Conservation (phyloP, 1,140 invertebrate species). For the Cryptotermes secundus region DNA sequence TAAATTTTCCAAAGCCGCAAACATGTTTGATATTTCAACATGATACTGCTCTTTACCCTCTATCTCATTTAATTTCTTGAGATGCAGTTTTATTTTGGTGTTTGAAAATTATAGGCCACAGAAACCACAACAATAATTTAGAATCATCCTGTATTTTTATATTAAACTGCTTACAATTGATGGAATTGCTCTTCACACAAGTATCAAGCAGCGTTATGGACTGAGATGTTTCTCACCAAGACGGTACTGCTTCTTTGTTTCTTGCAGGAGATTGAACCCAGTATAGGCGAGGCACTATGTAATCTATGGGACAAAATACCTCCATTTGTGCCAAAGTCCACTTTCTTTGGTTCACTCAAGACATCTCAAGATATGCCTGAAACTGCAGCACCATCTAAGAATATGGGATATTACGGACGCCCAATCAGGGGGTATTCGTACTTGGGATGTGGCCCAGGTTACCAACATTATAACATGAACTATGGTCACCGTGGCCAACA, state of each 20-base stretch:
- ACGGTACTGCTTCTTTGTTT: background rate
- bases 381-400: background rate
- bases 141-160: too few relatives aligned
- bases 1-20: too few relatives aligned
- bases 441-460: conserved; percentile 22
- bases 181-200: too few relatives aligned
- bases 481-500: background rate
- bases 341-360: conserved; percentile 23
- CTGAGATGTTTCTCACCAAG: too few relatives aligned
- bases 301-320: conserved; percentile 48
- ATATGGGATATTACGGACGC: conserved; percentile 23
- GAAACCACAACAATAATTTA: too few relatives aligned
- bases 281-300: conserved; percentile 50
- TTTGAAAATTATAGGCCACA: too few relatives aligned
- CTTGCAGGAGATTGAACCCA: conserved; percentile 52
- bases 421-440: conserved; percentile 33
- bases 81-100: too few relatives aligned
- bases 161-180: too few relatives aligned
- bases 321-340: conserved; percentile 33
- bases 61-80: too few relatives aligned
- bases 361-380: background rate
- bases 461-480: conserved; percentile 26
- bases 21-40: too few relatives aligned
- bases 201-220: too few relatives aligned
- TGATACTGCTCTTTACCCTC: too few relatives aligned